Conservation (phyloP, 2,888 invertebrate species). For the Heteromurus nitidus region DNA sequence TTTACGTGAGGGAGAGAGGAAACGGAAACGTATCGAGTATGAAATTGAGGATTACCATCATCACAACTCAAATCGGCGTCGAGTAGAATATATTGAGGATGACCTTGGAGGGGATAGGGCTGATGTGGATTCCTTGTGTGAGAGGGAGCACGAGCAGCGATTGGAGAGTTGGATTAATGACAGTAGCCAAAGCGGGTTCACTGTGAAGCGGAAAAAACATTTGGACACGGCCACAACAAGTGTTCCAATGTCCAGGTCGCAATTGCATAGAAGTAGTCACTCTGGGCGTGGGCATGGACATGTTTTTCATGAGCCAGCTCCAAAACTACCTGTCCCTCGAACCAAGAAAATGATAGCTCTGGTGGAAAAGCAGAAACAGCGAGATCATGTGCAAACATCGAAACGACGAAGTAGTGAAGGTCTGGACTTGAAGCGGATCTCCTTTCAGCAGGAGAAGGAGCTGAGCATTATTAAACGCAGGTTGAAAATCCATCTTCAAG, state of each 20-base stretch:
- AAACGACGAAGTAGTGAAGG: conserved; percentile 25
- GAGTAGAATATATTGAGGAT: neutral
- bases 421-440: conserved; percentile 33
- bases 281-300: neutral
- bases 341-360: conserved; percentile 41
- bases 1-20: conserved; percentile 35
- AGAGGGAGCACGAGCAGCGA: conserved; percentile 38
- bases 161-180: conserved; percentile 50
- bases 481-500: conserved; percentile 23
- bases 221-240: neutral
- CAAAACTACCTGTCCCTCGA: conserved; percentile 13
- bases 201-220: conserved; percentile 24
- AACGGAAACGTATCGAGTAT: conserved; percentile 39
- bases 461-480: conserved; percentile 42
- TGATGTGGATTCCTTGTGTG: conserved; percentile 28
- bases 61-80: neutral
- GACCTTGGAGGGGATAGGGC: neutral
- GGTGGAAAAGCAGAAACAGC: conserved; percentile 23
- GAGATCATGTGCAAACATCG: neutral
- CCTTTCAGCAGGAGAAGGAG: conserved; percentile 40
- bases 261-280: neutral
- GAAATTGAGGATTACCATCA: conserved; percentile 33
- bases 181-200: neutral
- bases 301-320: conserved; percentile 54
- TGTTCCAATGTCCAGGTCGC: conserved; percentile 40